Percentiles rank a stretch among this genome's conserved stretches.
phyloP scores from a whole-genome alignment of 2,888 invertebrate genomes.

The Diabrotica balteata region DNA sequence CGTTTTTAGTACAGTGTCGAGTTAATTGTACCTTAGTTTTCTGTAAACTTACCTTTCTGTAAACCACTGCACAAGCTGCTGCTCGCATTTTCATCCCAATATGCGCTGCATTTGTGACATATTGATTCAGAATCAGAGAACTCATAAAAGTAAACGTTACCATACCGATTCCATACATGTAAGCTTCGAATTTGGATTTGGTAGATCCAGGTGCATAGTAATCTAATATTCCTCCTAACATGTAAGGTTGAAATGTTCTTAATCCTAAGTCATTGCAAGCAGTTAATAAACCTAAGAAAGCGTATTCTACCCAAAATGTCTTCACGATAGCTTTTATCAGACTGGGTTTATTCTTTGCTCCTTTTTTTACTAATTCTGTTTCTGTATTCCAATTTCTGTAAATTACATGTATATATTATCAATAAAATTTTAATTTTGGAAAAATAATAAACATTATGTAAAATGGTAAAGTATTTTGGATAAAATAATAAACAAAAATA shows the following conservation, averaged over 20 bases:
- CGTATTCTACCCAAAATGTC: slow-evolving; percentile 31
- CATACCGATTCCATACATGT: slow-evolving; percentile 22
- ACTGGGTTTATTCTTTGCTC: slow-evolving; percentile 23
- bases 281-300: slow-evolving; percentile 18
- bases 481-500: not conserved
- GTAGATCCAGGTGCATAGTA: slow-evolving; percentile 28
- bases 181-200: slow-evolving; percentile 24
- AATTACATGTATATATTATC: not conserved
- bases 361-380: slow-evolving; percentile 17
- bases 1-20: too few species aligned
- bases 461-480: too few species aligned
- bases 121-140: slow-evolving; percentile 28
- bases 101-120: slow-evolving; percentile 19
- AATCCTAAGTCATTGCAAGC: slow-evolving; percentile 57
- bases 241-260: slow-evolving; percentile 71
- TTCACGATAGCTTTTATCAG: slow-evolving; percentile 22
- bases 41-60: slow-evolving; percentile 28
- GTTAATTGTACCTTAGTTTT: too few species aligned
- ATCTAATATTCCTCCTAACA: slow-evolving; percentile 67
- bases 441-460: too few species aligned
- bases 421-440: too few species aligned
- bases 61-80: slow-evolving; percentile 28
- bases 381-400: slow-evolving; percentile 23
- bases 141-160: slow-evolving; percentile 15
- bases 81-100: slow-evolving; percentile 30